Evolutionary conservation across 2,797 vertebrate species (phyloP).

Genomic region (Amblyopsis hoosieri): DNA sequence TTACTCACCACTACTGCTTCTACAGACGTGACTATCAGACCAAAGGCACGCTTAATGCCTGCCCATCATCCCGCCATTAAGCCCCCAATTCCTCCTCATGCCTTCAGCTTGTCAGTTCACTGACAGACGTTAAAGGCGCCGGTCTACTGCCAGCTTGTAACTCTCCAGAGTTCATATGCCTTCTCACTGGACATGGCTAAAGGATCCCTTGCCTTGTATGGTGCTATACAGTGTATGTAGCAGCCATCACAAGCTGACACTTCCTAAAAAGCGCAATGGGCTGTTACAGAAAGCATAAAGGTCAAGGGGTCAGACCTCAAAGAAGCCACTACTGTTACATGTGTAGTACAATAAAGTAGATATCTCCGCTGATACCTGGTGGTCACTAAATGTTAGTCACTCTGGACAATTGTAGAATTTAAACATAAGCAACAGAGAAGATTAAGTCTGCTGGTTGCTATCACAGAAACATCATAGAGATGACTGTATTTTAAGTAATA

Average conservation of each 20-base stretch:
- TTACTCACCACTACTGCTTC: slow-evolving; percentile 43
- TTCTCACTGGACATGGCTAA: slow-evolving; percentile 16
- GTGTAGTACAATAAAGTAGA: too few species aligned
- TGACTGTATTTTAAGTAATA: too few species aligned
- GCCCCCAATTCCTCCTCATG: slow-evolving; percentile 20
- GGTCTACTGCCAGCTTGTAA: slow-evolving; percentile 16
- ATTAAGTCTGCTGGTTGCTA: neutral
- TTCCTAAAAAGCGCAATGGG: slow-evolving; percentile 34
- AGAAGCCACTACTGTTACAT: neutral
- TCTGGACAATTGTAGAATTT: too few species aligned
- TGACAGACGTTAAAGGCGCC: slow-evolving; percentile 45
- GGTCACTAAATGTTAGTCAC: too few species aligned
- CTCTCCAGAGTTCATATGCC: slow-evolving; percentile 18
- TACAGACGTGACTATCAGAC: slow-evolving; percentile 70
- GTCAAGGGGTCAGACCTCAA: neutral
- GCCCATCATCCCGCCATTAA: slow-evolving; percentile 2
- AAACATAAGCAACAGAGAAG: too few species aligned
- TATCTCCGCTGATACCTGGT: too few species aligned
- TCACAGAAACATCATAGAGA: slow-evolving; percentile 13
- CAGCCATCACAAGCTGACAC: slow-evolving; percentile 12
- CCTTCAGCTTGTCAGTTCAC: slow-evolving; percentile 21
- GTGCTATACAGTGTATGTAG: slow-evolving; percentile 27
- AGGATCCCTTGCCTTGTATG: slow-evolving; percentile 61
- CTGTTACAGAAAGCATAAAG: neutral
- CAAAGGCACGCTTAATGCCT: slow-evolving; percentile 42